Percentiles rank a stretch among this genome's conserved stretches.
phyloP scores from a whole-genome alignment of 2,888 invertebrate genomes.

The Orthosia gothica region DNA sequence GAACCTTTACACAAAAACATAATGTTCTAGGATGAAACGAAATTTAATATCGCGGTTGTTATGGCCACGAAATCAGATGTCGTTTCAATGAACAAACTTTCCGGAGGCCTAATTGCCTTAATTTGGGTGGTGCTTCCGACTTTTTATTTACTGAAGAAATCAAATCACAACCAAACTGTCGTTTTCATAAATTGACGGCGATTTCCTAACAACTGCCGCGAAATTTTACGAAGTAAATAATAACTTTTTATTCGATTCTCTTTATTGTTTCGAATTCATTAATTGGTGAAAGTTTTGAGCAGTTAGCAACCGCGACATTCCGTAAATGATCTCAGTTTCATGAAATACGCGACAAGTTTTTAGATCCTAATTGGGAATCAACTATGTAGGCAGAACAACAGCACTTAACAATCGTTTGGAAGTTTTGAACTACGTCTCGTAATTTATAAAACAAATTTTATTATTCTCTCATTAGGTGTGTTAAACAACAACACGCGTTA shows the following conservation, averaged over 20 bases:
- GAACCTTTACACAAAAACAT: conserved; percentile 4
- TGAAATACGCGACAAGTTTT: conserved; percentile 83
- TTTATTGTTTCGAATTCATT: conserved; percentile 77
- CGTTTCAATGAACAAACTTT: conserved; percentile 40
- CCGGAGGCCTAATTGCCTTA: conserved; percentile 43
- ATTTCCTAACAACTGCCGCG: conserved; percentile 57
- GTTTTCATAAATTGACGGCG: conserved; percentile 62
- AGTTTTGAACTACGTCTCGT: conserved; percentile 68
- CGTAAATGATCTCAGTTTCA: conserved; percentile 78
- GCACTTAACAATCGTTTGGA: conserved; percentile 69
- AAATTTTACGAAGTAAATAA: conserved; percentile 68
- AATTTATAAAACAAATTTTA: conserved; percentile 70
- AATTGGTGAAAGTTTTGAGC: conserved; percentile 77
- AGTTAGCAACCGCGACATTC: conserved; percentile 77
- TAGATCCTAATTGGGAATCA: conserved; percentile 84
- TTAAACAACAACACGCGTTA: conserved; percentile 59
- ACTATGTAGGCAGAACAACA: conserved; percentile 79
- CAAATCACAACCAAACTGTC: conserved; percentile 65
- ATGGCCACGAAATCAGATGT: conserved; percentile 28
- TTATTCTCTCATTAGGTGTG: conserved; percentile 65
- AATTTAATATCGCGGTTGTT: too few species aligned
- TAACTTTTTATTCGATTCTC: conserved; percentile 74
- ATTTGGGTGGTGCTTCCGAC: conserved; percentile 51
- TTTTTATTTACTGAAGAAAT: conserved; percentile 66
- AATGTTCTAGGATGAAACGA: conserved; percentile 18